Conservation (phyloP, 2,797 vertebrate species). For the Microchirus variegatus region DNA sequence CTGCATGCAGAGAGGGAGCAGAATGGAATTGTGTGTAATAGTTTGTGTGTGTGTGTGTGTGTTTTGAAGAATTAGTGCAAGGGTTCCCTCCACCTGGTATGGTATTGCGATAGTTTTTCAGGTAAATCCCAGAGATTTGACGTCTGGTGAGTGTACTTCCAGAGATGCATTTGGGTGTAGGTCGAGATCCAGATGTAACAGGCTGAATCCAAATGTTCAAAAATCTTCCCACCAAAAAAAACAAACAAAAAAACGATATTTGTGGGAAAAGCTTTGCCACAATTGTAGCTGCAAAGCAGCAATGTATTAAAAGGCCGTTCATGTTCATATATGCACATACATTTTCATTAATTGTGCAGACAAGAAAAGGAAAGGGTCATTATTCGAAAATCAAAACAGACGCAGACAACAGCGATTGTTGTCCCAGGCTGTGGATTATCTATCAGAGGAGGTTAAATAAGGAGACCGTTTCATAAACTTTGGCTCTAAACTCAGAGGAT, state of each 20-base stretch:
- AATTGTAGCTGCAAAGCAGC: slow-evolving; percentile 30
- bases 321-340: slow-evolving; percentile 19
- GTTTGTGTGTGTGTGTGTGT: slow-evolving; percentile 19
- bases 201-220: slow-evolving; percentile 29
- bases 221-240: slow-evolving; percentile 12
- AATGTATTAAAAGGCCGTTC: slow-evolving; percentile 13
- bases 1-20: slow-evolving; percentile 64
- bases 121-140: slow-evolving; percentile 75
- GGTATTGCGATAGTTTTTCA: slow-evolving; percentile 67
- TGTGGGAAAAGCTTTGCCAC: slow-evolving; percentile 20
- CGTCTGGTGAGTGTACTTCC: slow-evolving; percentile 51
- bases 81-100: slow-evolving; percentile 40
- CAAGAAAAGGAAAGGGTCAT: slow-evolving; percentile 28
- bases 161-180: slow-evolving; percentile 29
- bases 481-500: slow-evolving; percentile 68
- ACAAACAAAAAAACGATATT: neutral
- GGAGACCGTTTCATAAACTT: slow-evolving; percentile 41
- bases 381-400: slow-evolving; percentile 33
- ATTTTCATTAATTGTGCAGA: slow-evolving; percentile 38
- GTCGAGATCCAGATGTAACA: slow-evolving; percentile 37
- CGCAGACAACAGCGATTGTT: slow-evolving; percentile 13
- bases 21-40: slow-evolving; percentile 21
- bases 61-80: slow-evolving; percentile 57
- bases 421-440: slow-evolving; percentile 21
- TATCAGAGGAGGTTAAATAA: slow-evolving; percentile 32